Conservation (phyloP, 2,888 invertebrate species). For the Erpobdella octoculata region DNA sequence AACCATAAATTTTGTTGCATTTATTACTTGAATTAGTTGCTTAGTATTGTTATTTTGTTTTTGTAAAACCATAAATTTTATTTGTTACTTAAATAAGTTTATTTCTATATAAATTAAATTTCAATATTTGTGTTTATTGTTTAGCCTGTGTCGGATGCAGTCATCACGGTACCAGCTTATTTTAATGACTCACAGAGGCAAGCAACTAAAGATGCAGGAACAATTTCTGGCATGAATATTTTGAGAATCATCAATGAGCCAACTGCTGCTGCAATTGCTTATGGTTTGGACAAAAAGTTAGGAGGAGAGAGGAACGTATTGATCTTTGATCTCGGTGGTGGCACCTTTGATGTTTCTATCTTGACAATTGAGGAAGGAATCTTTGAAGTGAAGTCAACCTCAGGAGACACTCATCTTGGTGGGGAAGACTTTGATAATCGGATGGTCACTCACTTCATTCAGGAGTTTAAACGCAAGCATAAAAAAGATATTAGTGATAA, state of each 20-base stretch:
- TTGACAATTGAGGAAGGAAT: conserved; percentile 86
- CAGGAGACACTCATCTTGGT: conserved; percentile 86
- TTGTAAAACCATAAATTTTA: no score
- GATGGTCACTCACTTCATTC: conserved; percentile 51
- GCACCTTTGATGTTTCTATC: conserved; percentile 90
- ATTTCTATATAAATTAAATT: no score
- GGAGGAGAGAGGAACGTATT: conserved; percentile 57
- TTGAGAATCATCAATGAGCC: conserved; percentile 73
- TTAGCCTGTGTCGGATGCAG: conserved; percentile 50
- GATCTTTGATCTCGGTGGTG: conserved; percentile 68
- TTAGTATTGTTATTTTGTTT: no score
- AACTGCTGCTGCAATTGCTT: conserved; percentile 60
- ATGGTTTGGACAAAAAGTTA: conserved; percentile 57
- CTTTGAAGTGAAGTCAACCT: conserved; percentile 87
- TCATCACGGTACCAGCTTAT: conserved; percentile 52
- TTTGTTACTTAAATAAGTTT: no score
- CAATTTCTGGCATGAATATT: conserved; percentile 73
- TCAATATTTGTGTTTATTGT: background rate
- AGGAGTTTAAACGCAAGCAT: conserved; percentile 51
- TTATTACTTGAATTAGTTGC: background rate
- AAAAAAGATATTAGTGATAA: conserved; percentile 57
- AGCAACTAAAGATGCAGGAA: conserved; percentile 78
- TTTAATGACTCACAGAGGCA: conserved; percentile 52
- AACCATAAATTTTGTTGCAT: background rate
- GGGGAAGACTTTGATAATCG: conserved; percentile 66